phyloP scores from a whole-genome alignment of 2,888 invertebrate genomes.

The Keiferia lycopersicella region DNA sequence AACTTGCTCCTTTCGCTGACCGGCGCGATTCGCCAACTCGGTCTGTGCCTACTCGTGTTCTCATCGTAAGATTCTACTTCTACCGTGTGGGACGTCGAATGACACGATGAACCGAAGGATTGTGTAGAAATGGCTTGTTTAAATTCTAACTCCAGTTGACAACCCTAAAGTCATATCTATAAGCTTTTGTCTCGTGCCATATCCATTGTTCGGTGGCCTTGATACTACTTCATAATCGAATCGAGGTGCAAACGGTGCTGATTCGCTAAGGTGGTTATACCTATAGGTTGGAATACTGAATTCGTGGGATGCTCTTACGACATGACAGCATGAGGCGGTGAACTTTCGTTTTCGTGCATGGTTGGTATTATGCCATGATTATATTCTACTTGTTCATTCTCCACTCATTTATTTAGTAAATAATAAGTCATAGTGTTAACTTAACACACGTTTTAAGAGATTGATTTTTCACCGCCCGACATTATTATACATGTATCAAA shows the following conservation, averaged over 20 bases:
- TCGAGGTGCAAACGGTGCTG: slow-evolving; percentile 49
- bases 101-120: no score
- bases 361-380: not conserved
- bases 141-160: not conserved
- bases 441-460: no score
- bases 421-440: no score
- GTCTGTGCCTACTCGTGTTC: no score
- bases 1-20: no score
- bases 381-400: not conserved
- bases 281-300: not conserved
- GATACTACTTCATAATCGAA: slow-evolving; percentile 67
- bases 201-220: slow-evolving; percentile 77
- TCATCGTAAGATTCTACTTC: no score
- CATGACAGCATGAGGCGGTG: not conserved
- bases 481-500: no score
- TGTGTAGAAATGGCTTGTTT: no score
- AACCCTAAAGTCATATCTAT: slow-evolving; percentile 37
- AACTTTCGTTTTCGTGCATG: not conserved
- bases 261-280: not conserved
- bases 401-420: no score
- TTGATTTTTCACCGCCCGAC: no score
- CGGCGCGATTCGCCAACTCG: no score
- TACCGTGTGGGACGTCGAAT: no score
- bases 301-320: slow-evolving; percentile 15
- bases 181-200: slow-evolving; percentile 76